Percentiles rank a stretch among this genome's conserved stretches.
Conservation (phyloP, 2,797 vertebrate species). For the Cossypha niveicapilla region DNA sequence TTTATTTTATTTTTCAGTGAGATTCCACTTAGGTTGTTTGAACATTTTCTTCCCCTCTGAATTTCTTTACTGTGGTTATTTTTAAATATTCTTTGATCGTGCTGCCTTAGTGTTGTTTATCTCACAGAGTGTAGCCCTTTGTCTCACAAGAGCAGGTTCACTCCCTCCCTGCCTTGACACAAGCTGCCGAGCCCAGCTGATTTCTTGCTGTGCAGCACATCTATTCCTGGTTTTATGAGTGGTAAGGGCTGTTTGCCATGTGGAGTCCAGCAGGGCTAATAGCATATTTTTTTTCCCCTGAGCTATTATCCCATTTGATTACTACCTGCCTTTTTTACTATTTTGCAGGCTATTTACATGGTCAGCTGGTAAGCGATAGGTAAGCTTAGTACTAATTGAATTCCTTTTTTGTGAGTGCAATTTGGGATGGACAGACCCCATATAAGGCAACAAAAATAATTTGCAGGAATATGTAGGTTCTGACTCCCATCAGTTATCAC, state of each 20-base stretch:
- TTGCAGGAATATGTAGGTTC: neutral
- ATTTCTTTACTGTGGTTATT: neutral
- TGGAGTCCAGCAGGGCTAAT: conserved; percentile 61
- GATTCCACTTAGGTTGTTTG: neutral
- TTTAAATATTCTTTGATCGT: conserved; percentile 21
- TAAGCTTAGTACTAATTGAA: conserved; percentile 62
- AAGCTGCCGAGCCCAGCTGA: neutral
- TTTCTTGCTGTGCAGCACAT: conserved; percentile 43
- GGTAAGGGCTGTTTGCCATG: conserved; percentile 51
- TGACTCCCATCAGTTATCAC: neutral
- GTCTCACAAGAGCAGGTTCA: conserved; percentile 47
- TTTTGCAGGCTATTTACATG: conserved; percentile 58
- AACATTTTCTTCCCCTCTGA: neutral
- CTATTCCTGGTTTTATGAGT: conserved; percentile 54
- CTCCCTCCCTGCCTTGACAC: conserved; percentile 48
- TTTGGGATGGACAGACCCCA: conserved; percentile 28
- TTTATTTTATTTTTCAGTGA: neutral
- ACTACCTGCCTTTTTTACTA: conserved; percentile 59
- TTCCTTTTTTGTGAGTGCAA: conserved; percentile 16
- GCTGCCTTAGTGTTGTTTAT: conserved; percentile 11
- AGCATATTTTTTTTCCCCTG: conserved; percentile 57
- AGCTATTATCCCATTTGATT: conserved; percentile 69
- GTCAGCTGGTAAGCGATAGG: conserved; percentile 67
- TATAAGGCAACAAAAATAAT: neutral
- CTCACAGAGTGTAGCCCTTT: conserved; percentile 32